A percentile compares a stretch with the other conserved stretches of the same genome.
phyloP scores from a whole-genome alignment of 2,797 vertebrate species.

The Catostomus latipinnis region DNA sequence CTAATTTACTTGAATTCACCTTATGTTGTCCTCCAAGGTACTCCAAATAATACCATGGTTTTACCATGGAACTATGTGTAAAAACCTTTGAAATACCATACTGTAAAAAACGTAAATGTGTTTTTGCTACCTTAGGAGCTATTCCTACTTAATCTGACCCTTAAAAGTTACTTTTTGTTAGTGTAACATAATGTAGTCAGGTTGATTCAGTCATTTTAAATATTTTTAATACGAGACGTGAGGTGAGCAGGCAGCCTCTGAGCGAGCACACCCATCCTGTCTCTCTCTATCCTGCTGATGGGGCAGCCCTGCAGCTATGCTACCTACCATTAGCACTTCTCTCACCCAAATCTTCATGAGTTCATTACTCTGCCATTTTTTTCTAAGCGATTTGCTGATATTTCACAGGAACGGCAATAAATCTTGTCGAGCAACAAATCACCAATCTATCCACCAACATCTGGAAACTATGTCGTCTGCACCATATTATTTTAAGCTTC shows the following conservation, averaged over 20 bases:
- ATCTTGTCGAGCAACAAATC: constrained; percentile 74
- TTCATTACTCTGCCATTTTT: constrained; percentile 81
- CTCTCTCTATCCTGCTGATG: constrained; percentile 75
- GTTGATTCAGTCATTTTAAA: too few relatives aligned
- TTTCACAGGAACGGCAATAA: constrained; percentile 84
- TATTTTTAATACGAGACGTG: too few relatives aligned
- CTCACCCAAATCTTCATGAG: constrained; percentile 70
- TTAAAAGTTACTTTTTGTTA: too few relatives aligned
- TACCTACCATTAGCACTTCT: constrained; percentile 73
- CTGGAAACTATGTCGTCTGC: constrained; percentile 71
- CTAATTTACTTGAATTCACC: too few relatives aligned
- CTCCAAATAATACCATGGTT: too few relatives aligned
- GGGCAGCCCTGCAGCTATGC: constrained; percentile 75
- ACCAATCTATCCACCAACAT: constrained; percentile 76
- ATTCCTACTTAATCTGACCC: too few relatives aligned
- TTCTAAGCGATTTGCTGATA: constrained; percentile 77
- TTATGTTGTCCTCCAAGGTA: too few relatives aligned
- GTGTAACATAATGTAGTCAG: too few relatives aligned
- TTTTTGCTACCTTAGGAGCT: too few relatives aligned
- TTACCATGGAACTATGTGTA: too few relatives aligned
- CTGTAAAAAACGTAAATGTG: too few relatives aligned
- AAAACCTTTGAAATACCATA: too few relatives aligned
- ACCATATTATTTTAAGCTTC: constrained; percentile 72
- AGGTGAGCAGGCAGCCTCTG: constrained; percentile 69
- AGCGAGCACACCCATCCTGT: constrained; percentile 83